phyloP scores from a whole-genome alignment of 2,113 vertebrate species.

The Apodemus speciosus region DNA sequence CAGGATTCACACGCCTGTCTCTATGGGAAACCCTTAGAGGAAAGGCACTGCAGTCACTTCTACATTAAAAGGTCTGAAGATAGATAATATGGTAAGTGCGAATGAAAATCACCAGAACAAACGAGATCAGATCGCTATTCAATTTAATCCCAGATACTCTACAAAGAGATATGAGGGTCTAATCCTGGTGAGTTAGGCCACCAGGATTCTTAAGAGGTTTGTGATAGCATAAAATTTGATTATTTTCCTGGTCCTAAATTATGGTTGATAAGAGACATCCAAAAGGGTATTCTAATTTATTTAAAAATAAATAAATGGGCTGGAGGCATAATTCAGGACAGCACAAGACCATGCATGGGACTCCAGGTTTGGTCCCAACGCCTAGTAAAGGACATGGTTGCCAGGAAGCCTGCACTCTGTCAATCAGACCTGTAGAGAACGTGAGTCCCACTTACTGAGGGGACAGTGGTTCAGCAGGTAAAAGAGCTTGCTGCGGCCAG shows the following conservation, averaged over 20 bases:
- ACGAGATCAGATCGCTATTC: neutral
- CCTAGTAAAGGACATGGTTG: neutral
- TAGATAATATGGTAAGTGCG: neutral
- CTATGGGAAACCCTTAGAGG: neutral
- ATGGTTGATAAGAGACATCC: neutral
- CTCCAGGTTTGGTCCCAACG: neutral
- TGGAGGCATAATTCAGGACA: neutral
- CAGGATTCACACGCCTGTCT: neutral
- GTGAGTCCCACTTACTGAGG: neutral
- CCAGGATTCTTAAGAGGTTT: neutral
- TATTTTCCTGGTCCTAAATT: constrained; percentile 30
- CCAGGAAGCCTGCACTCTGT: neutral
- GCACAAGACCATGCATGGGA: neutral
- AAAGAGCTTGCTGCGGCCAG: too few species aligned
- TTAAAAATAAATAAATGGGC: neutral
- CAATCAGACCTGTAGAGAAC: neutral
- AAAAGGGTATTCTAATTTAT: constrained; percentile 1
- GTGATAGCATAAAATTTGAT: neutral
- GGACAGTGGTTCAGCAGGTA: neutral
- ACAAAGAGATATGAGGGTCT: neutral
- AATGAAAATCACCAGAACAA: neutral
- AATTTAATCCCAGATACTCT: neutral
- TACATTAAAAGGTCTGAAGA: neutral
- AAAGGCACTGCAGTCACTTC: neutral
- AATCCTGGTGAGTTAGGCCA: neutral